These are phyloP conservation scores for Cactoblastis cactorum DNA, from an alignment of 2,888 invertebrate genomes.

Conservation along the genomic window DNA sequence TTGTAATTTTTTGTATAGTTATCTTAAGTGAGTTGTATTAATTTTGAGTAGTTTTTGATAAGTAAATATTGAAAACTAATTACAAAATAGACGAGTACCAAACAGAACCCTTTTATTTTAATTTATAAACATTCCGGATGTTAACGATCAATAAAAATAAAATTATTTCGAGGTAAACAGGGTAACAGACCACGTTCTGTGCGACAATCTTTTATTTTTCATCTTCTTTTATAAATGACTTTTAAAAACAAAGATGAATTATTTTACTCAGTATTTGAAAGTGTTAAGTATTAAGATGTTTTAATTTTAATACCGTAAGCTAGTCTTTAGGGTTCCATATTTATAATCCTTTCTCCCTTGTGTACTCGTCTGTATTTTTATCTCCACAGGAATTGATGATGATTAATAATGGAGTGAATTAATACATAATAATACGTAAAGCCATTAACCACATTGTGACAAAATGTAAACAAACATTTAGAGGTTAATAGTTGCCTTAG, in stretches of 20 bases:
- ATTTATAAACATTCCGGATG: neutral
- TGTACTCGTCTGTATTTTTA: constrained; percentile 67
- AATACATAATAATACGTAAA: constrained; percentile 48
- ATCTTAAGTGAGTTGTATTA: constrained; percentile 62
- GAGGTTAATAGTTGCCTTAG: neutral
- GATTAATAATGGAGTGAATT: constrained; percentile 52
- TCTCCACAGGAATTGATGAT: constrained; percentile 75
- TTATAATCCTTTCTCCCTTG: constrained; percentile 13
- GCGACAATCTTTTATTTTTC: constrained; percentile 11
- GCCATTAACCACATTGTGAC: constrained; percentile 71
- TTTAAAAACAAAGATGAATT: neutral
- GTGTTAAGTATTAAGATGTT: too few relatives aligned
- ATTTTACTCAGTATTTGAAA: neutral
- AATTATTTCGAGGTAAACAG: constrained; percentile 62
- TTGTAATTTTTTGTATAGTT: constrained; percentile 74
- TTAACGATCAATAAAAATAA: constrained; percentile 21
- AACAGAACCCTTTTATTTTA: constrained; percentile 18
- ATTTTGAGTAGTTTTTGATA: constrained; percentile 77
- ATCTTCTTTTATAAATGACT: too few relatives aligned
- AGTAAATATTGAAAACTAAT: constrained; percentile 68
- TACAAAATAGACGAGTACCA: constrained; percentile 61
- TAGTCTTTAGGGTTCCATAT: neutral
- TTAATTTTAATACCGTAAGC: neutral
- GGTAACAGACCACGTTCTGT: constrained; percentile 53
- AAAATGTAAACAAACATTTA: constrained; percentile 50